Evolutionary conservation across 2,888 invertebrate species (phyloP).

Genomic region (Agapetus fuscipes): DNA sequence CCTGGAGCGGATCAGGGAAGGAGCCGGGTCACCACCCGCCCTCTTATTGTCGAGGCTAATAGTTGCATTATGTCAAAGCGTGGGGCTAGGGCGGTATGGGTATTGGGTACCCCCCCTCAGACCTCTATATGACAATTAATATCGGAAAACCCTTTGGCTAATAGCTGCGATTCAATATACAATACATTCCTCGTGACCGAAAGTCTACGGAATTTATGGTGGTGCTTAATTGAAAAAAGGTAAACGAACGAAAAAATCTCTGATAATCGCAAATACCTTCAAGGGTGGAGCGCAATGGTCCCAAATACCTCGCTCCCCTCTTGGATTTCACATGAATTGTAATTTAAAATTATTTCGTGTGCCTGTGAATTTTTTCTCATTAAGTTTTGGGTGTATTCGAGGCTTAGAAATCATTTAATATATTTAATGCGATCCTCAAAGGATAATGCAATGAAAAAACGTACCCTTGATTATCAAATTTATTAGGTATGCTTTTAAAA

Average conservation of each 20-base stretch:
- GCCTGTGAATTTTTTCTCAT: too few species aligned
- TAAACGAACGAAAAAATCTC: not conserved
- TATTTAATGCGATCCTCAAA: too few species aligned
- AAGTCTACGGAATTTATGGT: not conserved
- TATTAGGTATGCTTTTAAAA: too few species aligned
- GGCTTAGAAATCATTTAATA: too few species aligned
- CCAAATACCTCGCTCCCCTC: too few species aligned
- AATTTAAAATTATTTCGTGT: too few species aligned
- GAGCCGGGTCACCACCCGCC: not conserved
- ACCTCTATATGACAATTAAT: not conserved
- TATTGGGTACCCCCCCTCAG: not conserved
- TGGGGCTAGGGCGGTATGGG: slow-evolving; percentile 1
- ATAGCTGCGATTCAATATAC: slow-evolving; percentile 4
- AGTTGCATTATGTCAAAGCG: slow-evolving; percentile 5
- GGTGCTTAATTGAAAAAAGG: not conserved
- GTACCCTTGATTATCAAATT: too few species aligned
- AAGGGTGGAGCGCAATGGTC: too few species aligned
- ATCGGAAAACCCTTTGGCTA: slow-evolving; percentile 4
- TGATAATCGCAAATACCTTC: too few species aligned
- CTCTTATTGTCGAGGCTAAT: slow-evolving; percentile 5
- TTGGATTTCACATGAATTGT: too few species aligned
- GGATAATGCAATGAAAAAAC: too few species aligned
- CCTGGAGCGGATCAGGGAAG: not conserved
- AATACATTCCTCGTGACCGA: not conserved
- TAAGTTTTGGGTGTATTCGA: too few species aligned